Percentiles rank a stretch among this genome's conserved stretches.
phyloP scores from a whole-genome alignment of 2,797 vertebrate species.

The Sus cebifrons region DNA sequence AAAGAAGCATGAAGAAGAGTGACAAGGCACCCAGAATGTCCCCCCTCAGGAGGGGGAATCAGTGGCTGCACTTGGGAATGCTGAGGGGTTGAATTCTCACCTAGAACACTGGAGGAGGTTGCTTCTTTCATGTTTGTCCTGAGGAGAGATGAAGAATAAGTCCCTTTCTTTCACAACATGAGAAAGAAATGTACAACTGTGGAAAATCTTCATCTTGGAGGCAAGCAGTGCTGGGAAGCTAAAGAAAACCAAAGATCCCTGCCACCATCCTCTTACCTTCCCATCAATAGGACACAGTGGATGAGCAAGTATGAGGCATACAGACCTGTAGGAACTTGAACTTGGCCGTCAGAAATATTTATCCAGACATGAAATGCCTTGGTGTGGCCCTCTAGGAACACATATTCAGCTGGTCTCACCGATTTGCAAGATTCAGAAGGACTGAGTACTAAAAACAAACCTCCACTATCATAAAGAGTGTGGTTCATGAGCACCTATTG shows the following conservation, averaged over 20 bases:
- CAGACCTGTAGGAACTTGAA: constrained; percentile 82
- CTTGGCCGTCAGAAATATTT: constrained; percentile 65
- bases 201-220: neutral
- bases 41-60: accelerated
- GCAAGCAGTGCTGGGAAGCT: neutral
- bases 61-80: neutral
- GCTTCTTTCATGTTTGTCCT: neutral
- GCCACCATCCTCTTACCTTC: neutral
- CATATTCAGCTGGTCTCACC: neutral
- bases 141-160: neutral
- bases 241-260: neutral
- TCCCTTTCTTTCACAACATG: neutral
- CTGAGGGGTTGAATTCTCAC: neutral
- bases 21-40: neutral
- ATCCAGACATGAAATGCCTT: constrained; percentile 46
- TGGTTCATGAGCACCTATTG: neutral
- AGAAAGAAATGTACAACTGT: neutral
- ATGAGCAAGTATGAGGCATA: neutral
- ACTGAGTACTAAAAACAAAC: neutral
- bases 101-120: neutral
- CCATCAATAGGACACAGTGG: neutral
- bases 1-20: neutral
- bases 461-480: neutral
- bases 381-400: constrained; percentile 60
- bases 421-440: neutral